Evolutionary conservation across 2,888 invertebrate species (phyloP), one percentile per base, ranked within the genome.

Genomic region (Drosophila pseudotalamancana): DNA sequence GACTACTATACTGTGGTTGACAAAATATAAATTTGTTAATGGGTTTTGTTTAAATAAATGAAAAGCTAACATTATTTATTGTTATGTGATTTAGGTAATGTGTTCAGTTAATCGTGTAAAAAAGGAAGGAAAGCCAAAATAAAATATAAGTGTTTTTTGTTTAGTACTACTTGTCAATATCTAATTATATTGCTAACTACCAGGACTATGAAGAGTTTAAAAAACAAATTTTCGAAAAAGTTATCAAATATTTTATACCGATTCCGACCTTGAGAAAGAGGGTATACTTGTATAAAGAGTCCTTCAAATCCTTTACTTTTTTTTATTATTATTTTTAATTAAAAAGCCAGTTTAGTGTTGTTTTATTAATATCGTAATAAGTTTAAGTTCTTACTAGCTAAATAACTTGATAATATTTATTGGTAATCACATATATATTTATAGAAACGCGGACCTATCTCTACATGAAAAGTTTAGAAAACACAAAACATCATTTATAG

Each of bases 341-440:
- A 12, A 16, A 53, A 31, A 27, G 27, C 21, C 49, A 61, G 29
- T 48, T 31, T 18, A 48, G 21, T 37, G 34, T 37, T 3, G 11
- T 18, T 64, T 71, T 71, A 61, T 43, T 66, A 19, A 2, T 8
- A 14, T 42, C 40, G 21, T 14, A 54, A 49, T 18, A 66, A 72
- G 37, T 34, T 55, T n/a, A 70, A 45, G 42, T 64, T 62, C 72
- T 72, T 61, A 72, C 54, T 63, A 46, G 14, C 55, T 67, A 54
- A 31, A 40, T 60, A 61, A 50, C 39, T 55, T 55, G 35, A 9
- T 34, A 31, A 39, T 39, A 23, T 23, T 37, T 32, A 14, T 32
- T 6, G 37, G 23, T 42, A 32, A 2, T 11, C 27, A 32, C 18
- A 18, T 23, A 31, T 35, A 43, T 9, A 27, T 21, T 12, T 27